Evolutionary conservation across 2,113 vertebrate species (phyloP), one percentile per base, ranked within the genome.

Genomic region (Phylloscopus whistleri): DNA sequence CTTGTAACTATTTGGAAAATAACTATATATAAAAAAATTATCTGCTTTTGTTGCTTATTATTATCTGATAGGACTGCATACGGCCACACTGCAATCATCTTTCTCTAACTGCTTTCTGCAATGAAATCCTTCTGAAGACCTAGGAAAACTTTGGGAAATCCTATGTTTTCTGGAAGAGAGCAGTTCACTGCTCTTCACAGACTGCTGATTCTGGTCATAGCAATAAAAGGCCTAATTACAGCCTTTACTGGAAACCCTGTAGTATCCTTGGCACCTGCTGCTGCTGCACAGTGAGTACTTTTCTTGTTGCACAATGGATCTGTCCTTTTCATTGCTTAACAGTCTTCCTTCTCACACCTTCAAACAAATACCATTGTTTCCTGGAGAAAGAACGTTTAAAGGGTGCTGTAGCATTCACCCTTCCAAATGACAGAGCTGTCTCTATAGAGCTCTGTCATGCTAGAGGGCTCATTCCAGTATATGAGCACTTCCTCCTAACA

Each of bases 341-440:
- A 74, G 64, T 39, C 60, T 90, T 87, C 52, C 53, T 82, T 35
- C 60, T 78, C 56, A 55, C 24, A 56, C 60, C 48, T 93, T 88
- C 76, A 82, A 72, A 85, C 63, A 73, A 90, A 78, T 60, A 18
- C 16, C 33, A 16, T 69, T 74, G 26, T 79, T 60, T 79, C 77
- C 73, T 70, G 35, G 35, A 91, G 78, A 72, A 82, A 75, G 51
- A 87, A 44, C n/a, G 3, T 84, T 81, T 44, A 70, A 51, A 41
- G 91, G 62, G 83, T 90, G 91, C 64, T 87, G 91, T 75, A 94
- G 82, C 76, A 82, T 90, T 94, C 39, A 72, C 51, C 85, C 94
- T 97, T 96, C 87, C 96, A 95, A 95, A 94, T 93, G 94, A 93
- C 87, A 96, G 94, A 92, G 67, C 58, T 67, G 62, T 72, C 83